Conservation (phyloP, 2,888 invertebrate genomes). For the Idaea straminata region DNA sequence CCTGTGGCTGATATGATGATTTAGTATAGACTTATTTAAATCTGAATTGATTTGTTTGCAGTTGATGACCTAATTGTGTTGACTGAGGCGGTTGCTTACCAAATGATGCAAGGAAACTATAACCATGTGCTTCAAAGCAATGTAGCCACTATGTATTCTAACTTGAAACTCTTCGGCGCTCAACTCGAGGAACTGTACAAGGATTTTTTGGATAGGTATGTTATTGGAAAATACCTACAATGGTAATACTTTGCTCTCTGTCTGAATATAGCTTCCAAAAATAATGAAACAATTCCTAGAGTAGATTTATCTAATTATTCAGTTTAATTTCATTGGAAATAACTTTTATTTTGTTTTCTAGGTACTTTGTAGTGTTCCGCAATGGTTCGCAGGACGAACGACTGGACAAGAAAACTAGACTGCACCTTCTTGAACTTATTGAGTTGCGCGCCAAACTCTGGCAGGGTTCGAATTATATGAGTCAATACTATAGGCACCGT, state of each 20-base stretch:
- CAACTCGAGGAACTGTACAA: slow-evolving; percentile 91
- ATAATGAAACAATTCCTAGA: too few relatives aligned
- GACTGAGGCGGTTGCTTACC: slow-evolving; percentile 89
- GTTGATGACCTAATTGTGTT: slow-evolving; percentile 91
- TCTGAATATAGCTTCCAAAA: too few relatives aligned
- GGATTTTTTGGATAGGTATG: slow-evolving; percentile 88
- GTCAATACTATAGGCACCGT: slow-evolving; percentile 89
- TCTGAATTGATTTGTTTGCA: slow-evolving; percentile 52
- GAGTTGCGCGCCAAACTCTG: slow-evolving; percentile 95
- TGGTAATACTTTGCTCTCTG: neutral
- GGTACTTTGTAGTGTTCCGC: slow-evolving; percentile 90
- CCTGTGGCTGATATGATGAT: neutral
- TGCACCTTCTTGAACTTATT: slow-evolving; percentile 94
- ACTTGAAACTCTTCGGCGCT: slow-evolving; percentile 89
- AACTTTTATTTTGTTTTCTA: slow-evolving; percentile 83
- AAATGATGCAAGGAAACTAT: slow-evolving; percentile 87
- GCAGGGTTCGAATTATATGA: slow-evolving; percentile 91
- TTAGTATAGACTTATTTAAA: too few relatives aligned
- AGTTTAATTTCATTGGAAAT: neutral
- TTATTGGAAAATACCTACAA: slow-evolving; percentile 10
- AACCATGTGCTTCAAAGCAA: slow-evolving; percentile 85
- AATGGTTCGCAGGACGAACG: slow-evolving; percentile 94
- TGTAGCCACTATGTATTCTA: slow-evolving; percentile 88
- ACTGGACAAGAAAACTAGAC: slow-evolving; percentile 90
- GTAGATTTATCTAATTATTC: neutral